phyloP scores from a whole-genome alignment of 2,888 invertebrate species.

The Nesidiocoris tenuis region DNA sequence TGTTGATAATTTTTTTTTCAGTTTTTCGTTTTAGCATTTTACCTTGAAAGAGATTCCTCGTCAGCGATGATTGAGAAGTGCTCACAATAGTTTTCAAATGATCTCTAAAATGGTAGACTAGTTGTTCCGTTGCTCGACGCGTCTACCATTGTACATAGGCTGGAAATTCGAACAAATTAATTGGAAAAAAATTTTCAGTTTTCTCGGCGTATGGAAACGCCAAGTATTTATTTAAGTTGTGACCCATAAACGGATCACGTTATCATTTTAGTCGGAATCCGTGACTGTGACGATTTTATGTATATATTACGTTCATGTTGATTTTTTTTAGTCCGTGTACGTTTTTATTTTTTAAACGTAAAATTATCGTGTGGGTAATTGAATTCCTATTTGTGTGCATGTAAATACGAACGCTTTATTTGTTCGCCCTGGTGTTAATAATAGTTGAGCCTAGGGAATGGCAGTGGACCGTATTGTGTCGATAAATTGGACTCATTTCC shows the following conservation, averaged over 20 bases:
- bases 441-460: slow-evolving; percentile 7
- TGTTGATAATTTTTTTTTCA: slow-evolving; percentile 47
- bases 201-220: not conserved
- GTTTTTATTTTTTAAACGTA: not conserved
- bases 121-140: slow-evolving; percentile 33
- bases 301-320: not conserved
- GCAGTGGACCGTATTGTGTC: not conserved
- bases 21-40: slow-evolving; percentile 43
- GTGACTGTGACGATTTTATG: not conserved
- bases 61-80: slow-evolving; percentile 41
- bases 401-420: slow-evolving; percentile 46
- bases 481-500: too few species aligned
- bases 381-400: slow-evolving; percentile 45
- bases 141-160: slow-evolving; percentile 47
- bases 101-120: slow-evolving; percentile 50
- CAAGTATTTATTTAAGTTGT: not conserved
- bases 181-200: not conserved
- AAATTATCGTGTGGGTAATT: slow-evolving; percentile 26
- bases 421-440: slow-evolving; percentile 35
- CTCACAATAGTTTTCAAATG: slow-evolving; percentile 51
- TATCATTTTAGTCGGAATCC: not conserved
- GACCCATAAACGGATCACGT: not conserved
- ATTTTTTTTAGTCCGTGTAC: not conserved
- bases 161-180: slow-evolving; percentile 36
- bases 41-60: slow-evolving; percentile 44